Percentiles rank a stretch among this genome's conserved stretches.
Evolutionary conservation across 2,888 invertebrate species (phyloP).

Genomic region (Lampropteryx suffumata): DNA sequence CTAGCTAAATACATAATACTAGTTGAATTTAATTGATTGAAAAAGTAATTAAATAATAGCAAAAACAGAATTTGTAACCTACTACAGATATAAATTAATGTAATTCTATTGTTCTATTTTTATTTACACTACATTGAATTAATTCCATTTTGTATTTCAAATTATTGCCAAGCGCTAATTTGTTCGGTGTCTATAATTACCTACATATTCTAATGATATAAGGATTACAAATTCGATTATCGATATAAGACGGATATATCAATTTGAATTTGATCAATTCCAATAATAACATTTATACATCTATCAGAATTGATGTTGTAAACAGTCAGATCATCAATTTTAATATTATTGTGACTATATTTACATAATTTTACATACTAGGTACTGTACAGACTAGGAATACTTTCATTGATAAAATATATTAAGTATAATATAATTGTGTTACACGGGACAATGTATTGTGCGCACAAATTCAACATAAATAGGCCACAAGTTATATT

Average conservation of each 20-base stretch:
- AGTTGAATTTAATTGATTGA: conserved; percentile 29
- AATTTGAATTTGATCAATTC: conserved; percentile 73
- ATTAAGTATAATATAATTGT: conserved; percentile 23
- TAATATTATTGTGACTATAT: conserved; percentile 44
- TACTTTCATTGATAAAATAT: conserved; percentile 51
- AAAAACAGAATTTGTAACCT: conserved; percentile 13
- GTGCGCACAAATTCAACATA: conserved; percentile 18
- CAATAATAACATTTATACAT: conserved; percentile 65
- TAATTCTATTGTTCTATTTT: background rate
- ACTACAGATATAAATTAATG: conserved; percentile 8
- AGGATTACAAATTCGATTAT: conserved; percentile 77
- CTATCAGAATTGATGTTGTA: conserved; percentile 56
- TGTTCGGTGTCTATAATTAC: conserved; percentile 50
- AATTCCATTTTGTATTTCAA: conserved; percentile 47
- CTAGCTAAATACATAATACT: conserved; percentile 28
- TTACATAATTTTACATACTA: conserved; percentile 65
- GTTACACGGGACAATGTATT: conserved; percentile 9
- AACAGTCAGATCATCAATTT: conserved; percentile 41
- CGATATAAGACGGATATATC: conserved; percentile 78
- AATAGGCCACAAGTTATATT: conserved; percentile 23
- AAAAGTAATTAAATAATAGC: conserved; percentile 8
- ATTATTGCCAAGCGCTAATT: conserved; percentile 79
- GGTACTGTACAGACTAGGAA: conserved; percentile 74
- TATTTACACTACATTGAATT: conserved; percentile 45
- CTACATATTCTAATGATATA: conserved; percentile 76